Evolutionary conservation across 2,888 invertebrate genomes (phyloP).

Genomic region (Tachina grossa): DNA sequence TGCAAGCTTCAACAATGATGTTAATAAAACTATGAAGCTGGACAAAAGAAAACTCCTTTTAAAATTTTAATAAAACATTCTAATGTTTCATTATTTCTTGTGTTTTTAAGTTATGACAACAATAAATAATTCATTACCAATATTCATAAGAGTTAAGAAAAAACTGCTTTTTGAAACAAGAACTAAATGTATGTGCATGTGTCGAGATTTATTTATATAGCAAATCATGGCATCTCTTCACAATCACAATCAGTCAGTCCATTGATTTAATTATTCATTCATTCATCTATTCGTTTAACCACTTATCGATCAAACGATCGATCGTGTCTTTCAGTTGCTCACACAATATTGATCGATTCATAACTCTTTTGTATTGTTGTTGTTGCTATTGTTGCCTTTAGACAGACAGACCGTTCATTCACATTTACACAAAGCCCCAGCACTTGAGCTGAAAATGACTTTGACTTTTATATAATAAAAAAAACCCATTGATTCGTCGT

Average conservation of each 20-base stretch:
- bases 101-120: conserved; percentile 6
- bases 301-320: conserved; percentile 58
- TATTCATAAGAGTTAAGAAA: conserved; percentile 30
- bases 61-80: too few species aligned
- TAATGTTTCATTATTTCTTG: conserved; percentile 19
- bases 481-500: conserved; percentile 61
- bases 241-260: conserved; percentile 26
- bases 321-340: conserved; percentile 37
- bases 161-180: background rate
- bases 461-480: conserved; percentile 31
- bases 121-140: conserved; percentile 50
- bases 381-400: conserved; percentile 11
- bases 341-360: conserved; percentile 55
- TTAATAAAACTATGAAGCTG: too few species aligned
- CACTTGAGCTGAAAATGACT: conserved; percentile 54
- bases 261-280: conserved; percentile 45
- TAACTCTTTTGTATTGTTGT: conserved; percentile 51
- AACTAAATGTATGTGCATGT: background rate
- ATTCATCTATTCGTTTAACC: conserved; percentile 43
- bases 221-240: conserved; percentile 49
- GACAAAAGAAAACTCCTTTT: too few species aligned
- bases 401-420: conserved; percentile 55
- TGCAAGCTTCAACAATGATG: background rate
- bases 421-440: conserved; percentile 46
- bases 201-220: conserved; percentile 2